Percentiles rank a stretch among this genome's conserved stretches.
phyloP scores from a whole-genome alignment of 2,888 invertebrate genomes.

The Watsonalla binaria region DNA sequence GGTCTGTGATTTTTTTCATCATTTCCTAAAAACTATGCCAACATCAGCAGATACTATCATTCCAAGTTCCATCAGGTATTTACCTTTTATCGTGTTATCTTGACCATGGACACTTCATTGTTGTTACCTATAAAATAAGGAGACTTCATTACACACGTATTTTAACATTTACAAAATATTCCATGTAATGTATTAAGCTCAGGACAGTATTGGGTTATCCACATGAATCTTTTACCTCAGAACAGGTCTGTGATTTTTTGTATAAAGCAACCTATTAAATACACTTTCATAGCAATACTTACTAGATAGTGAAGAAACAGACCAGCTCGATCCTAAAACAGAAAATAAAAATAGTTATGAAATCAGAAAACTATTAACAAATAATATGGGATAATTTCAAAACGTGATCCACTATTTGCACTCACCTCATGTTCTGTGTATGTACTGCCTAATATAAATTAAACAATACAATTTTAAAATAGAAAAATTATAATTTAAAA shows the following conservation, averaged over 20 bases:
- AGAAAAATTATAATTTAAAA: slow-evolving; percentile 79
- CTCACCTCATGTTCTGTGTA: slow-evolving; percentile 31
- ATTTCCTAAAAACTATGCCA: slow-evolving; percentile 9
- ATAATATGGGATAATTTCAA: not conserved
- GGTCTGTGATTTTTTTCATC: slow-evolving; percentile 54
- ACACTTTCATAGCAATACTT: not conserved
- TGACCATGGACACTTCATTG: no score
- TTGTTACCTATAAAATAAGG: no score
- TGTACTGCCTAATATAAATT: slow-evolving; percentile 24
- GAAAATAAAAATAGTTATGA: not conserved
- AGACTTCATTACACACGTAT: not conserved
- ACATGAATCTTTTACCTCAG: slow-evolving; percentile 28
- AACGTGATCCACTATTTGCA: slow-evolving; percentile 10
- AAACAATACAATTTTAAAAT: slow-evolving; percentile 61
- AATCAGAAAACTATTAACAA: no score
- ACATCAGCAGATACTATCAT: not conserved
- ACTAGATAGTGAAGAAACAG: not conserved
- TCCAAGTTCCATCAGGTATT: not conserved
- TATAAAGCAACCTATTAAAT: not conserved
- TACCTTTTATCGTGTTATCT: no score
- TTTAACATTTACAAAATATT: not conserved
- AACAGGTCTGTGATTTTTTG: slow-evolving; percentile 56
- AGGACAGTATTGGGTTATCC: not conserved
- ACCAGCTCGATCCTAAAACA: not conserved
- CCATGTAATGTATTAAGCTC: not conserved